These are phyloP conservation scores for Colius striatus DNA, from an alignment of 2,113 vertebrate genomes.

Conservation along the genomic window DNA sequence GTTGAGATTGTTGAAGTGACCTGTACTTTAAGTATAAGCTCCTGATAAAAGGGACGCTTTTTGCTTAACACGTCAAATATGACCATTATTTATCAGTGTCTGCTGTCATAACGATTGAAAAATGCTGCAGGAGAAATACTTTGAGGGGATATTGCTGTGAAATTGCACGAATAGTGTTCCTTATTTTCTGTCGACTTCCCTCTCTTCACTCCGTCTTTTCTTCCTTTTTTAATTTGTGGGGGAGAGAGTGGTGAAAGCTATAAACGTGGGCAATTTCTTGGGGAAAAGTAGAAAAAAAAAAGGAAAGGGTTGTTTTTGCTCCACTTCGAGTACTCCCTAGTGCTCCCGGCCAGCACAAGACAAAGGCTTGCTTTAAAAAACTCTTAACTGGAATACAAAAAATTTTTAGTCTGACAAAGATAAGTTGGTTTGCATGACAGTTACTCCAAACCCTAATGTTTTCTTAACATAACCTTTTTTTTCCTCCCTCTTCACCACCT, in stretches of 20 bases:
- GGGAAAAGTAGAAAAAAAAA: not conserved
- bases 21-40: constrained; percentile 66
- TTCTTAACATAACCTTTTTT: constrained; percentile 65
- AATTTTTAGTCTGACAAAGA: constrained; percentile 37
- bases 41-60: constrained; percentile 61
- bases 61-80: constrained; percentile 68
- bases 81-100: constrained; percentile 73
- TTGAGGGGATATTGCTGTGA: constrained; percentile 60
- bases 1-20: constrained; percentile 67
- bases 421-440: constrained; percentile 59
- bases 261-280: constrained; percentile 16
- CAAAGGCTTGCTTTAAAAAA: constrained; percentile 25
- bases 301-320: constrained; percentile 5
- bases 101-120: constrained; percentile 69
- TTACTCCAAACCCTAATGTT: constrained; percentile 36
- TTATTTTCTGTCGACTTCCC: constrained; percentile 57
- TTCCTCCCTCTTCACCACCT: constrained; percentile 37
- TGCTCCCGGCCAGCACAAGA: constrained; percentile 8
- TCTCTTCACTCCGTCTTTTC: constrained; percentile 54
- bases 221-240: constrained; percentile 41
- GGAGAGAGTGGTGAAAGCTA: constrained; percentile 46
- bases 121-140: constrained; percentile 62
- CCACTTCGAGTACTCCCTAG: not conserved
- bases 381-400: constrained; percentile 30
- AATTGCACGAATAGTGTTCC: constrained; percentile 56